Evolutionary conservation across 2,888 invertebrate species (phyloP), one percentile per base, ranked within the genome.

Genomic region (Oscheius sp.): DNA sequence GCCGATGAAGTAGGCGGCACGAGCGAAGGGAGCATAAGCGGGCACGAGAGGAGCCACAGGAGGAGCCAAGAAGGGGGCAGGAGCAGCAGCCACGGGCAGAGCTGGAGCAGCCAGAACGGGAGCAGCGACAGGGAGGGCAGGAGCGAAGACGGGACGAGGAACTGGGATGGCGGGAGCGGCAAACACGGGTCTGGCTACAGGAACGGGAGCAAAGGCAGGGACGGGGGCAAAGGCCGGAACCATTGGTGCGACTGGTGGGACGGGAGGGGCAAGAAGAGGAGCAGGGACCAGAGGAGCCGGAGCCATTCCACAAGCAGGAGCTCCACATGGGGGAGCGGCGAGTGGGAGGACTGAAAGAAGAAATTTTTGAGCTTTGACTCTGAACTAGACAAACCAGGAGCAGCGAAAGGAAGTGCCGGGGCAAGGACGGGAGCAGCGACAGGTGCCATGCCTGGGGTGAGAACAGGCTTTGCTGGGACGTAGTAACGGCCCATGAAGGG

Each of bases 401-500:
- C 29, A n/a, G 58, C 7, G 32, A 42, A 29, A 9, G 76, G 33
- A 33, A 74, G 73, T 32, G 76, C 78, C 29, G 79, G 78, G 35
- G 74, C 72, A 2, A 73, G 32, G 13, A 72, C 37, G 9, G 72
- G 72, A 50, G 72, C 72, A n/a, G n/a, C 72, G 10, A 62, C 13
- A 21, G 72, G 72, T 53, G 72, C 72, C 35, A 72, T 51, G 70
- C 80, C 82, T 35, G 79, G 79, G 50, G 80, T 79, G 53, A 82
- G 63, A 32, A 82, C 76, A 55, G 82, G 82, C 74, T 79, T 80
- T 7, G 82, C 79, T 13, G 79, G 76, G n/a, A 78, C 80, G 66
- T 80, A 82, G 75, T 82, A 82, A 2, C 82, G 68, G 65, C 82
- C 82, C 60, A 76, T 59, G 77, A 80, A 82, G 70, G 82, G 82